Evolutionary conservation across 2,888 invertebrate species (phyloP).

Genomic region (Apamea anceps): DNA sequence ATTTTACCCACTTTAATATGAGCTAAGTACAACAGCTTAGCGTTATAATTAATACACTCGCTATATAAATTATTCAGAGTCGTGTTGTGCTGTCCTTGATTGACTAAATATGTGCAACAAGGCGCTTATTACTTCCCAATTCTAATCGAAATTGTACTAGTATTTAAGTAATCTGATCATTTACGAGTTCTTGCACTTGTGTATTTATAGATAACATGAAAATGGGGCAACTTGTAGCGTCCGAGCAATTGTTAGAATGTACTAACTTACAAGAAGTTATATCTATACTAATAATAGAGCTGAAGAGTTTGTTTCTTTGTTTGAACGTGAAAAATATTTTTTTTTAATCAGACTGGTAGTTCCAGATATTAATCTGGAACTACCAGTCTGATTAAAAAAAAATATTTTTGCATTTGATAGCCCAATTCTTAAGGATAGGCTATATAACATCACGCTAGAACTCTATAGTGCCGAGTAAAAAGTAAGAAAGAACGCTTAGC

Average conservation of each 20-base stretch:
- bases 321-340: too few species aligned
- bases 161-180: constrained; percentile 15
- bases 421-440: too few species aligned
- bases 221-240: constrained; percentile 5
- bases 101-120: constrained; percentile 20
- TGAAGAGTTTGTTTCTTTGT: too few species aligned
- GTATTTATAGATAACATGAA: constrained; percentile 24
- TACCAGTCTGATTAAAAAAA: too few species aligned
- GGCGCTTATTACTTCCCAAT: constrained; percentile 18
- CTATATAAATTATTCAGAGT: constrained; percentile 7
- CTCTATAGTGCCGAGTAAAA: too few species aligned
- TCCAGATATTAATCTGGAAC: too few species aligned
- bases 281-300: too few species aligned
- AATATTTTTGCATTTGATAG: too few species aligned
- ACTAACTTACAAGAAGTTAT: neutral
- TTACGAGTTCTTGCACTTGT: neutral
- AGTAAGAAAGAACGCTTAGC: too few species aligned
- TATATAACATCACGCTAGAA: too few species aligned
- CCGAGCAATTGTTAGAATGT: neutral
- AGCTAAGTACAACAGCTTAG: neutral
- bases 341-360: too few species aligned
- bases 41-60: neutral
- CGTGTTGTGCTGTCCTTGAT: constrained; percentile 16
- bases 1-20: neutral
- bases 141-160: neutral